These are phyloP conservation scores for Aix galericulata DNA, from an alignment of 2,113 vertebrate species.

Conservation along the genomic window DNA sequence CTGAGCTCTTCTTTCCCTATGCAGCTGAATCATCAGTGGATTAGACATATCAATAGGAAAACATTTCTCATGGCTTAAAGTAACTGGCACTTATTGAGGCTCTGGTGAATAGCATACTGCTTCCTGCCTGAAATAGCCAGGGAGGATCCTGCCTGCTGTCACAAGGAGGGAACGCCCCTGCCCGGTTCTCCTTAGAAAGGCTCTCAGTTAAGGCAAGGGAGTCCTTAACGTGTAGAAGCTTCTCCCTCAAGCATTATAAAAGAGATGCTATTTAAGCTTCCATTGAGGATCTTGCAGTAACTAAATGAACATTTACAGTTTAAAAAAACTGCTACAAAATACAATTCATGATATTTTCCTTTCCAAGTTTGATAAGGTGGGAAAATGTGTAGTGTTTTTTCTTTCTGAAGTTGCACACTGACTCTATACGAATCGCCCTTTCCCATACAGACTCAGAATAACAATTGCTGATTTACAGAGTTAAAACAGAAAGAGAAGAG, in stretches of 20 bases:
- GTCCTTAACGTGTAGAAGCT: neutral
- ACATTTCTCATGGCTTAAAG: neutral
- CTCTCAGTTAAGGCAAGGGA: neutral
- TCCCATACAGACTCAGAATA: neutral
- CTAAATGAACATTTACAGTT: neutral
- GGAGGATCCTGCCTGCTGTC: neutral
- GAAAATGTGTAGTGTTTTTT: neutral
- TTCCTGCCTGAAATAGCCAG: neutral
- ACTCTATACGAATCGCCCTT: neutral
- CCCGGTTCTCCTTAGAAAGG: neutral
- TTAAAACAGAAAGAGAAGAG: neutral
- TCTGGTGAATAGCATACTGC: neutral
- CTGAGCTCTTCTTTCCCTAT: neutral
- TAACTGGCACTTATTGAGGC: neutral
- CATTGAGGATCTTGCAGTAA: neutral
- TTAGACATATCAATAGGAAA: neutral
- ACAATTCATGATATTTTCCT: neutral
- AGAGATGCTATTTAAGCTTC: neutral
- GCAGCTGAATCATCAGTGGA: neutral
- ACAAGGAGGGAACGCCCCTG: accelerated
- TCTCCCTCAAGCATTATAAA: neutral
- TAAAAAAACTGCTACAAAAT: neutral
- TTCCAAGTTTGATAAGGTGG: neutral
- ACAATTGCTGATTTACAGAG: neutral
- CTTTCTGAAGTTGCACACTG: neutral